These are phyloP conservation scores for Erethizon dorsatum DNA, from an alignment of 2,797 vertebrate species.

Conservation along the genomic window DNA sequence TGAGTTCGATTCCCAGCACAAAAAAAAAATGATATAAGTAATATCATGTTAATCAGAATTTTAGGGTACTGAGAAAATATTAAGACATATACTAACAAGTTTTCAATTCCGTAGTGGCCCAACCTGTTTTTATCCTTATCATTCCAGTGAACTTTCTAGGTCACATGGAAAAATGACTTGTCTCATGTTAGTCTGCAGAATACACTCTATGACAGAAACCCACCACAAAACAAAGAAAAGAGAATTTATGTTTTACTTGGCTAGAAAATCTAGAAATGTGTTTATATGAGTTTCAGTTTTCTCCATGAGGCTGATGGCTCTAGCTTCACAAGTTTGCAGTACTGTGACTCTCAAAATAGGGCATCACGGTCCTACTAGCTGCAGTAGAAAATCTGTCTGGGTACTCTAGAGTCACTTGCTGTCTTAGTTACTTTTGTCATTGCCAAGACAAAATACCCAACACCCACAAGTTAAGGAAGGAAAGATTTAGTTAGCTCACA, in stretches of 20 bases:
- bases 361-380: neutral
- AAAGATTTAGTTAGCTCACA: neutral
- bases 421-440: neutral
- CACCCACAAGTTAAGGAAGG: neutral
- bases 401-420: neutral
- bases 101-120: neutral
- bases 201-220: conserved; percentile 7
- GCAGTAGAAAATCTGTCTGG: neutral
- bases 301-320: neutral
- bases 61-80: neutral
- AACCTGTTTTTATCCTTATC: neutral
- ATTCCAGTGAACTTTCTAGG: neutral
- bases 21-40: neutral
- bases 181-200: neutral
- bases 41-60: conserved; percentile 4
- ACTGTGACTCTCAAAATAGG: neutral
- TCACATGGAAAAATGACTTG: conserved; percentile 10
- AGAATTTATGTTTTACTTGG: neutral
- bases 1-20: too few relatives aligned
- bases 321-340: neutral
- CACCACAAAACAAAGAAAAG: neutral
- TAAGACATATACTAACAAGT: neutral
- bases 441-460: neutral
- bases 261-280: neutral
- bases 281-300: neutral